Evolutionary conservation across 2,888 invertebrate species (phyloP).

Genomic region (Elysia crispata): DNA sequence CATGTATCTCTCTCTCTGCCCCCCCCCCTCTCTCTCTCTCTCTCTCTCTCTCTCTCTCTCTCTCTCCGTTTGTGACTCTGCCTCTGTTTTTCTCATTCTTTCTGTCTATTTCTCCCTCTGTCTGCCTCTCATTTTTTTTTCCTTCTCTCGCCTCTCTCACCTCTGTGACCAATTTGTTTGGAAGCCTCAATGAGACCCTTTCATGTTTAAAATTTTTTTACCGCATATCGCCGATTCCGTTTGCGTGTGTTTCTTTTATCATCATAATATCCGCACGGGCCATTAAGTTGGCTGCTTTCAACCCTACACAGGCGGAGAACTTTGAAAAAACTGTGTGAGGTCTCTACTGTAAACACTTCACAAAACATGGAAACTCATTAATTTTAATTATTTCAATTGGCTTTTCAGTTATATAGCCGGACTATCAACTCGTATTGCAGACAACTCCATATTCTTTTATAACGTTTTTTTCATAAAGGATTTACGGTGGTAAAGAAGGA

Average conservation of each 20-base stretch:
- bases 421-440: too few relatives aligned
- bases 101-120: conserved; percentile 19
- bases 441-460: too few relatives aligned
- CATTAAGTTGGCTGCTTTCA: neutral
- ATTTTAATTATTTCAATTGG: too few relatives aligned
- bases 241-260: neutral
- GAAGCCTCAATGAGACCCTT: neutral
- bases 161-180: neutral
- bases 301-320: neutral
- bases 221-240: too few relatives aligned
- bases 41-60: conserved; percentile 5
- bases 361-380: too few relatives aligned
- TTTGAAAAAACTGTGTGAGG: too few relatives aligned
- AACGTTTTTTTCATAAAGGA: too few relatives aligned
- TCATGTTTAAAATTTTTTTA: neutral
- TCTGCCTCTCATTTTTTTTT: neutral
- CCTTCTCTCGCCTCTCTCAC: neutral
- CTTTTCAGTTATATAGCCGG: too few relatives aligned
- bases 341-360: too few relatives aligned
- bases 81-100: conserved; percentile 10
- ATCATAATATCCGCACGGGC: neutral
- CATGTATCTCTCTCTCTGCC: neutral
- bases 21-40: neutral
- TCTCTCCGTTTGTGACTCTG: too few relatives aligned
- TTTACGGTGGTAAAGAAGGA: too few relatives aligned